Conservation (phyloP, 2,113 vertebrate genomes). For the Podarcis cretensis region DNA sequence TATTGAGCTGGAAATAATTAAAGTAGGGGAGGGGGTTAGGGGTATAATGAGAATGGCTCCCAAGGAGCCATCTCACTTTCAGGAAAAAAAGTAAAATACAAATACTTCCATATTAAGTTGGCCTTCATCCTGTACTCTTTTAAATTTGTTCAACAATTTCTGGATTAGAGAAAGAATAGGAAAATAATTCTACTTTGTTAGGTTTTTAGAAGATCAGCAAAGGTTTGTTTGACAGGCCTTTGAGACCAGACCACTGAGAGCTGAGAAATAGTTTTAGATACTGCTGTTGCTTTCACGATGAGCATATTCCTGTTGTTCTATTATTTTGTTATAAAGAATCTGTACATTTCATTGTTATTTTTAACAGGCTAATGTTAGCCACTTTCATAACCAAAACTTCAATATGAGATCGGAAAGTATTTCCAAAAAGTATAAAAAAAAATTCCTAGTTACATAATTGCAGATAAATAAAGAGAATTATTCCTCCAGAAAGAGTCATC, state of each 20-base stretch:
- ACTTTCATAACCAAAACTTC: neutral
- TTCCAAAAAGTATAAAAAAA: neutral
- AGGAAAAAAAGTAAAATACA: neutral
- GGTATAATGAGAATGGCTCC: neutral
- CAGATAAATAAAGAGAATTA: neutral
- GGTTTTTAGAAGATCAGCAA: neutral
- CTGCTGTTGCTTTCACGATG: neutral
- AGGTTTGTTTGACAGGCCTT: neutral
- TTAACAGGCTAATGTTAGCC: neutral
- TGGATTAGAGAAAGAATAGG: neutral
- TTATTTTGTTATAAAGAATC: neutral
- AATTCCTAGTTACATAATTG: neutral
- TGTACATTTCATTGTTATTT: neutral
- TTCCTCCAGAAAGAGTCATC: neutral
- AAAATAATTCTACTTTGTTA: neutral
- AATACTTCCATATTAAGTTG: neutral
- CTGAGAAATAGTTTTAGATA: neutral
- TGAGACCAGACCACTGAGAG: neutral
- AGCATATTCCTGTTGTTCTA: neutral
- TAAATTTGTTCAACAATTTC: neutral
- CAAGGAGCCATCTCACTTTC: neutral
- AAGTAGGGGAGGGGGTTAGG: neutral
- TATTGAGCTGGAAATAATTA: constrained; percentile 7
- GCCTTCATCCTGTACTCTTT: neutral
- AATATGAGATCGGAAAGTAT: neutral